phyloP scores from a whole-genome alignment of 2,113 vertebrate species.

The Forbesichthys agassizii region DNA sequence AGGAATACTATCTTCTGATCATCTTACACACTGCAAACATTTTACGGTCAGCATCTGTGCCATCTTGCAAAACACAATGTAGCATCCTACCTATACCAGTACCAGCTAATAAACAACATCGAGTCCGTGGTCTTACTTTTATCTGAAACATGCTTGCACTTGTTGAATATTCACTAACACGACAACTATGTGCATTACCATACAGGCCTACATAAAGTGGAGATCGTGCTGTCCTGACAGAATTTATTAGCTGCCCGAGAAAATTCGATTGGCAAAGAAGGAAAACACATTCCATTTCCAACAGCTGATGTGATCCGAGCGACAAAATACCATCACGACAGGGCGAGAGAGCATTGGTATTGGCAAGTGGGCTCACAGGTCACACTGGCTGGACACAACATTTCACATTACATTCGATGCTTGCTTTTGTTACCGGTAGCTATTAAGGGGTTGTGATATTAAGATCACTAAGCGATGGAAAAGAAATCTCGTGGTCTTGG shows the following conservation, averaged over 20 bases:
- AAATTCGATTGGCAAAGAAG: conserved; percentile 64
- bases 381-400: conserved; percentile 31
- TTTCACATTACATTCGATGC: conserved; percentile 62
- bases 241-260: conserved; percentile 57
- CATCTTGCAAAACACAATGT: conserved; percentile 33
- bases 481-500: conserved; percentile 13
- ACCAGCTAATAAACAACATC: background rate
- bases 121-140: conserved; percentile 24
- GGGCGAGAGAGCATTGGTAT: conserved; percentile 55
- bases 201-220: conserved; percentile 9
- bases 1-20: background rate
- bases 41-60: conserved; percentile 31
- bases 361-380: conserved; percentile 14
- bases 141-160: conserved; percentile 59
- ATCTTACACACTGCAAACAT: conserved; percentile 20
- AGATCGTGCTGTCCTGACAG: conserved; percentile 34
- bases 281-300: conserved; percentile 70
- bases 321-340: conserved; percentile 57
- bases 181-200: conserved; percentile 22
- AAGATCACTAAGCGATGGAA: conserved; percentile 25
- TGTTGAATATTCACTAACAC: conserved; percentile 64
- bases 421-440: conserved; percentile 58
- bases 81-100: background rate
- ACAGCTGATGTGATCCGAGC: conserved; percentile 67
- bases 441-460: conserved; percentile 32